These are phyloP conservation scores for Falco biarmicus DNA, from an alignment of 2,797 vertebrate species.

Conservation along the genomic window DNA sequence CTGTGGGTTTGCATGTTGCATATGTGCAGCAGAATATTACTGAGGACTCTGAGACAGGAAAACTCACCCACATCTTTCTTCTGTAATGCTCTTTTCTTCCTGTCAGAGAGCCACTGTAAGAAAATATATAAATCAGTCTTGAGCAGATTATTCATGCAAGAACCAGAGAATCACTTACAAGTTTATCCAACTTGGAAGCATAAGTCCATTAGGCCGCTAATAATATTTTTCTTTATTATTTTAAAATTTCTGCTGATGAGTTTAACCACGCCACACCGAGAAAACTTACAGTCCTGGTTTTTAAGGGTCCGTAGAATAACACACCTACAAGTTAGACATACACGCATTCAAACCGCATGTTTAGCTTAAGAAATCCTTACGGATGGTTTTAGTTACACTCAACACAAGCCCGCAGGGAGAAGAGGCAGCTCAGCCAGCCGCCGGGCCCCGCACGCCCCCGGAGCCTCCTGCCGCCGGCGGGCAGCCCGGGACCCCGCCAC, in stretches of 20 bases:
- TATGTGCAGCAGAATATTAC: rapidly evolving
- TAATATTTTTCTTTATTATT: not conserved
- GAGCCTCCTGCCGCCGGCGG: too few relatives aligned
- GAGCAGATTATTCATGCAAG: not conserved
- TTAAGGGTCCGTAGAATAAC: too few relatives aligned
- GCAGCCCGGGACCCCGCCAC: too few relatives aligned
- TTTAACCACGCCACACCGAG: not conserved
- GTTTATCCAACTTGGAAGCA: not conserved
- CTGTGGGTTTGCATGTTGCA: rapidly evolving
- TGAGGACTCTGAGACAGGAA: rapidly evolving
- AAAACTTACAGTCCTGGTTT: rapidly evolving
- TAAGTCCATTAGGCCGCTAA: not conserved
- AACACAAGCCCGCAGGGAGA: not conserved
- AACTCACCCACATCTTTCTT: slow-evolving; percentile 95
- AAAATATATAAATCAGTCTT: not conserved
- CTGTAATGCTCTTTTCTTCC: slow-evolving; percentile 93
- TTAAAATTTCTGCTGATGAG: rapidly evolving
- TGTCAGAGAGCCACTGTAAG: slow-evolving; percentile 94
- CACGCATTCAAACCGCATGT: rapidly evolving
- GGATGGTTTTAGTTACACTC: rapidly evolving
- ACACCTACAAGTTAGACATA: rapidly evolving
- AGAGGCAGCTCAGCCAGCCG: not conserved
- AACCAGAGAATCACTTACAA: not conserved
- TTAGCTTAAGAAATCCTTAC: rapidly evolving
- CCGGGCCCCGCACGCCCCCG: too few relatives aligned